These are phyloP conservation scores for Microplitis mediator DNA, from an alignment of 1,140 invertebrate species.

Conservation along the genomic window DNA sequence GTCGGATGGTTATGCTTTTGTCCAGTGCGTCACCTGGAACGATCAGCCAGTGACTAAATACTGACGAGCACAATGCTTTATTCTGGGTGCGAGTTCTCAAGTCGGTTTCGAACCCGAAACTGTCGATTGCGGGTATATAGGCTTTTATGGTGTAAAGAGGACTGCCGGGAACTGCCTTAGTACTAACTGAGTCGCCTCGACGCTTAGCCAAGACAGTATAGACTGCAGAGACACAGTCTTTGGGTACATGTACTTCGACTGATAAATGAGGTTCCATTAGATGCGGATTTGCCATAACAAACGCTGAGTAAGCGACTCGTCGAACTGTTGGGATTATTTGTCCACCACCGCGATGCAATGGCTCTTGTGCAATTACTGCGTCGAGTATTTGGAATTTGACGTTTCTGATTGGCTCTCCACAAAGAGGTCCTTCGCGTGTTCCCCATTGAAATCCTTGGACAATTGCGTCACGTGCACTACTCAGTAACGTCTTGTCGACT, in stretches of 20 bases:
- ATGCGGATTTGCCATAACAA: conserved; percentile 97
- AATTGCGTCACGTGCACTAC: conserved; percentile 95
- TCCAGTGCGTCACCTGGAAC: conserved; percentile 98
- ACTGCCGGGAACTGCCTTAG: conserved; percentile 98
- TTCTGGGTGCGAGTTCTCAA: conserved; percentile 97
- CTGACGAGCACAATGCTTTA: conserved; percentile 96
- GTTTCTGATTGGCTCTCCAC: conserved; percentile 98
- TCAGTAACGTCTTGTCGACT: conserved; percentile 92
- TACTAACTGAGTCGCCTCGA: conserved; percentile 96
- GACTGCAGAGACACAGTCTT: conserved; percentile 98
- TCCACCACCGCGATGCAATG: conserved; percentile 90
- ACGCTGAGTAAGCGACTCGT: conserved; percentile 97
- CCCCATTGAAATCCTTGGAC: conserved; percentile 99
- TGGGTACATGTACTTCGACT: conserved; percentile 98
- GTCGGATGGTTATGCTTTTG: conserved; percentile 95
- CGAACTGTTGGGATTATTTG: conserved; percentile 99
- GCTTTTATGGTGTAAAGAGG: conserved; percentile 99
- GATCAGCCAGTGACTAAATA: conserved; percentile 99
- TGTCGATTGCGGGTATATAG: conserved; percentile 99
- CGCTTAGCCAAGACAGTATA: conserved; percentile 97
- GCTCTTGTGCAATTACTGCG: conserved; percentile 94
- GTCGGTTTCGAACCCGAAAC: conserved; percentile 99
- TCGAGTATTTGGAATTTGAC: conserved; percentile 99
- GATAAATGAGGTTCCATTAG: conserved; percentile 99
- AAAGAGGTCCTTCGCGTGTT: conserved; percentile 95